Evolutionary conservation across 2,797 vertebrate genomes (phyloP), one percentile per base, ranked within the genome.

Genomic region (Microchirus variegatus): DNA sequence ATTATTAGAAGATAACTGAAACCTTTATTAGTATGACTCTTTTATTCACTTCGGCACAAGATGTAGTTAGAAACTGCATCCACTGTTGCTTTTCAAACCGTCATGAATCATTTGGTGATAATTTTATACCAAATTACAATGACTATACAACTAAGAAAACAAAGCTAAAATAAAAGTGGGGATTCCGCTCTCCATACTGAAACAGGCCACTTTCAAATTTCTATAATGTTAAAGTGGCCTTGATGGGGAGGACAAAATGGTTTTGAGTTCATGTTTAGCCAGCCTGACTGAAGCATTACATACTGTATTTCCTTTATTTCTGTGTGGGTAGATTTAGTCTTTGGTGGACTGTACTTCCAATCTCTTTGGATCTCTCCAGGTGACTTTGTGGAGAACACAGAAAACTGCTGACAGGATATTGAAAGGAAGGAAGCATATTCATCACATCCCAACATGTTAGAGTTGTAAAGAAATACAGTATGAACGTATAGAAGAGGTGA

Each of bases 331-430:
- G 13, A 14, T 31, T 31, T 31, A 52, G 45, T 53, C 22, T 63
- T 52, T 58, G 53, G 36, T 45, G 37, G 38, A 54, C 62, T 66
- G n/a, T 48, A 18, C 41, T 17, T 63, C 55, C 42, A 10, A 45
- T 63, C 35, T 46, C 43, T 51, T 40, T 7, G 3, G 50, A 41
- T 62, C 19, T 62, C 45, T 67, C 49, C 44, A 35, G 53, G 40
- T 62, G 44, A 62, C 47, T 49, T 43, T 57, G 53, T 44, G n/a
- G 16, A 65, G 17, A 51, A n/a, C n/a, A 54, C 15, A 70, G 60
- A 64, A 64, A 69, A 53, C 53, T 65, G 45, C 57, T 59, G 16
- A 66, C 44, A 59, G 26, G 38, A 61, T 50, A 53, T 10, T 64
- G 16, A n/a, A 59, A 64, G 52, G 10, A 63, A 64, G 47, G 41